Base-by-base conservation (phyloP, 2,888 invertebrate genomes). In the Papilio protenor region DNA sequence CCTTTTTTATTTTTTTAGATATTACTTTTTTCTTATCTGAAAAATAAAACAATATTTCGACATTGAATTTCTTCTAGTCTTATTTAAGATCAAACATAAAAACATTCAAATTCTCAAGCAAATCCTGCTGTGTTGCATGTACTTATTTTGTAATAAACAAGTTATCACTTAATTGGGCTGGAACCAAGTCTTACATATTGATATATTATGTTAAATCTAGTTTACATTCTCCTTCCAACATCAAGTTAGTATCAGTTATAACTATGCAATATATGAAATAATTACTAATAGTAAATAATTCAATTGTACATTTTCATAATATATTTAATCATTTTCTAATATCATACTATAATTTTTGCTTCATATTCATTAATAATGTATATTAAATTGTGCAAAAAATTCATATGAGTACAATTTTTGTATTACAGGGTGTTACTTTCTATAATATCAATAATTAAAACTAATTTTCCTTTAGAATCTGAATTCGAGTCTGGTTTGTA, bases 61-160 rank as follows among this genome's bases (percentile, higher is more conserved):
- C 52, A 66, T 73, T 73, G 57, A 47, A 66, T 73, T 77, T 72
- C 27, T 47, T 75, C 78, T 78, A 78, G 78, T 78, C 78, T 78
- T 72, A 74, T 61, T 70, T 75, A 78, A 66, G 66, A 72, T 78
- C 4, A 61, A 71, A 71, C 18, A 40, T 40, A 69, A n/a, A 14
- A 69, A 47, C 16, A 52, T 27, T 70, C 27, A 21, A 23, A 55
- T 21, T n/a, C 2, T 40, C 23, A 64, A 57, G 18, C 27, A 47
- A 55, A 21, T 40, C n/a, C 18, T 70, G 61, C 18, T 55, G 8
- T 64, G 66, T 55, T 70, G 78, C 76, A 47, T 73, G 71, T 73
- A 79, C 73, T 76, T 75, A 78, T 75, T 78, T 73, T 75, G 69
- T 77, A 77, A 71, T 18, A 33, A 64, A 40, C 74, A 40, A 40